phyloP scores from a whole-genome alignment of 2,113 vertebrate genomes.

The Limnothrissa miodon region DNA sequence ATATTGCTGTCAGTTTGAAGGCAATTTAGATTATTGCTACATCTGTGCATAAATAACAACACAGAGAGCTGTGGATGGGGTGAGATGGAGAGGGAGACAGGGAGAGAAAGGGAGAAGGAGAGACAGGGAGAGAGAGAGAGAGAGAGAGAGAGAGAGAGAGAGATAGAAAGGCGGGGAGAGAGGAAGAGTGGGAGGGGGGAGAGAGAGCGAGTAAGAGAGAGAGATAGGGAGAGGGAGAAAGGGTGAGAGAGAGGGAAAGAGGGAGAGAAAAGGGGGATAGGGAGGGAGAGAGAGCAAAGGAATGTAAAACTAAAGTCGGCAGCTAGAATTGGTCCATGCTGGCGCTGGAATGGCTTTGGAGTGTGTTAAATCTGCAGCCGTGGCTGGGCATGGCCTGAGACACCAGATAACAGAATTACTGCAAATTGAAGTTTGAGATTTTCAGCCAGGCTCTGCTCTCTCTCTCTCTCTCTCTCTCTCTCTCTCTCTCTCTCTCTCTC shows the following conservation, averaged over 20 bases:
- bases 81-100: constrained; percentile 7
- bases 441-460: constrained; percentile 36
- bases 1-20: not conserved
- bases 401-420: constrained; percentile 73
- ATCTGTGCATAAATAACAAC: not conserved
- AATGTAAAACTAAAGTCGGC: constrained; percentile 31
- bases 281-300: constrained; percentile 25
- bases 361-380: constrained; percentile 54
- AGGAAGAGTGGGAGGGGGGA: not conserved
- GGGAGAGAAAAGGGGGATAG: constrained; percentile 28
- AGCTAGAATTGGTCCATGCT: constrained; percentile 6
- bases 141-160: constrained; percentile 30
- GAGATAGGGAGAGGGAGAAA: too few relatives aligned
- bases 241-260: constrained; percentile 14
- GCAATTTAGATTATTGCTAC: not conserved
- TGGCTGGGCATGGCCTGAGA: constrained; percentile 52
- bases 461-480: constrained; percentile 25
- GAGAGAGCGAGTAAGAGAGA: too few relatives aligned
- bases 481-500: constrained; percentile 37
- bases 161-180: too few relatives aligned
- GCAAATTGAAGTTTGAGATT: constrained; percentile 66
- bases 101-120: constrained; percentile 7
- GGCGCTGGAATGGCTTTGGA: constrained; percentile 16
- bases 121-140: constrained; percentile 24
- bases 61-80: not conserved